These are phyloP conservation scores for Otus sunia DNA, from an alignment of 2,113 vertebrate species.

Conservation along the genomic window DNA sequence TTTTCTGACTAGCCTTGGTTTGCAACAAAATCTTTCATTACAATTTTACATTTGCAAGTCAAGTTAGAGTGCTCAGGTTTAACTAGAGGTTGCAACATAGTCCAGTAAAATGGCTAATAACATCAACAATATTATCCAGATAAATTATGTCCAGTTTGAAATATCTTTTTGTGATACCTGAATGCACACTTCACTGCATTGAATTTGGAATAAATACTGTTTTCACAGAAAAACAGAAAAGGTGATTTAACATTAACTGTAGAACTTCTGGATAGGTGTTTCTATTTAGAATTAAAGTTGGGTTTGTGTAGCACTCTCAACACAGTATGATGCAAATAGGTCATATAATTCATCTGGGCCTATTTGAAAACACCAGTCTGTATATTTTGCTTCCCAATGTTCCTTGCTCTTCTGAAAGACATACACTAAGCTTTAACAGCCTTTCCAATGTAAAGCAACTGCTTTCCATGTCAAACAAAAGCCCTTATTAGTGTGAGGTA, in stretches of 20 bases:
- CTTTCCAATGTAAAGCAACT: constrained; percentile 45
- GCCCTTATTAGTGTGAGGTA: constrained; percentile 34
- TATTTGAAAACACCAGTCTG: background rate
- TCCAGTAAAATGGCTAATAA: background rate
- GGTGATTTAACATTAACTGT: background rate
- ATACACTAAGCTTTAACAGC: background rate
- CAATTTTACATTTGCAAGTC: background rate
- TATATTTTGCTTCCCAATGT: background rate
- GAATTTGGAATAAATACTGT: background rate
- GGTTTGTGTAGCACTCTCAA: background rate
- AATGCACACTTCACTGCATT: background rate
- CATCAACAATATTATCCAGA: background rate
- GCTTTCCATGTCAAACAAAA: constrained; percentile 64
- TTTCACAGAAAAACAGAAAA: background rate
- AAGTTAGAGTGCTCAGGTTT: background rate
- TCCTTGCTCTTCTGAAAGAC: background rate
- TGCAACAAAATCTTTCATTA: background rate
- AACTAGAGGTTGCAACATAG: background rate
- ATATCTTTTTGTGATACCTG: background rate
- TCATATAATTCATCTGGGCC: background rate
- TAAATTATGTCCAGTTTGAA: background rate
- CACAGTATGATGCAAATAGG: background rate
- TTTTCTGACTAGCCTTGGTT: background rate
- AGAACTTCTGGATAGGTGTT: background rate
- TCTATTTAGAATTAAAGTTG: background rate